Conservation (phyloP, 2,113 vertebrate genomes). For the Syngnathus scovelli region DNA sequence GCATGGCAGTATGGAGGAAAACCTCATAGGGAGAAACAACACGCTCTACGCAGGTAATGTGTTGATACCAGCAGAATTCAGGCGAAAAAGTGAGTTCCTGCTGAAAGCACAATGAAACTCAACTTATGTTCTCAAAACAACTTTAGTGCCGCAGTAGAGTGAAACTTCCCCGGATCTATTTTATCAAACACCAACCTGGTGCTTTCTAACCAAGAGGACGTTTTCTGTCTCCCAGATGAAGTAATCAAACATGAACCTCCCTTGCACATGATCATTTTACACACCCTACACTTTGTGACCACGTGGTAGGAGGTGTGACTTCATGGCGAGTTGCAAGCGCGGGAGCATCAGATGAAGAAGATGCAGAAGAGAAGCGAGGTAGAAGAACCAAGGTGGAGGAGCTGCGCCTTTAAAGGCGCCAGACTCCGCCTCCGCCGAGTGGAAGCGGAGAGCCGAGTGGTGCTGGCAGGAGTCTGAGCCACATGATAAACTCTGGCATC, state of each 20-base stretch:
- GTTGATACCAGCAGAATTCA: not conserved
- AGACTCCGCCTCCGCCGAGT: constrained; percentile 60
- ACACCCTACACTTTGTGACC: constrained; percentile 30
- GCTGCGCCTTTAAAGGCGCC: constrained; percentile 70
- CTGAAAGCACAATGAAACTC: not conserved
- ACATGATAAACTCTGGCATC: constrained; percentile 78
- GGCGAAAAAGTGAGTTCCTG: not conserved
- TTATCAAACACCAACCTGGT: not conserved
- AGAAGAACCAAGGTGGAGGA: constrained; percentile 28
- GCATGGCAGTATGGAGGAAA: not conserved
- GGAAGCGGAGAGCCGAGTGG: constrained; percentile 57
- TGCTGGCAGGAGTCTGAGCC: constrained; percentile 72
- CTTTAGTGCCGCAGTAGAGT: not conserved
- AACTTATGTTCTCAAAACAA: not conserved
- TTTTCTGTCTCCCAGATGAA: not conserved
- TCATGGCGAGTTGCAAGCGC: constrained; percentile 46
- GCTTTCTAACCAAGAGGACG: constrained; percentile 28
- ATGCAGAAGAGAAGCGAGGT: constrained; percentile 10
- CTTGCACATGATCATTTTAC: not conserved
- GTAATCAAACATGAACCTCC: not conserved
- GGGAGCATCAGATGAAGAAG: not conserved
- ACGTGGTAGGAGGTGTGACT: constrained; percentile 36
- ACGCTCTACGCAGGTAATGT: not conserved
- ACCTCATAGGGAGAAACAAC: not conserved
- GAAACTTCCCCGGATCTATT: not conserved